Evolutionary conservation across 1,140 invertebrate species (phyloP).

Genomic region (Rhopalosiphum padi): DNA sequence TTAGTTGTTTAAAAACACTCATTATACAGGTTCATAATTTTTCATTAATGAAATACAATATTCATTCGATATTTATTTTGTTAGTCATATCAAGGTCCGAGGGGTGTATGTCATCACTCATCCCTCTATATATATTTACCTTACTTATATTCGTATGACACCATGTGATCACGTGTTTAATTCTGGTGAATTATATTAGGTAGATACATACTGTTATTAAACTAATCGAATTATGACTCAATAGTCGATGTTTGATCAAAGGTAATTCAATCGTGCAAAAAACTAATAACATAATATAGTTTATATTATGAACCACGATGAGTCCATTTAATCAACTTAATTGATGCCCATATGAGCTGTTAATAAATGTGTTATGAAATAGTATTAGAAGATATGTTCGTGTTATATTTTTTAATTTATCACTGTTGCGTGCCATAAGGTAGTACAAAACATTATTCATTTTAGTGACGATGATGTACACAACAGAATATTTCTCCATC

Average conservation of each 20-base stretch:
- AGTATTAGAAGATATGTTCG: background rate
- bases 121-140: background rate
- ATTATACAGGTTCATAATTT: background rate
- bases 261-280: conserved; percentile 24
- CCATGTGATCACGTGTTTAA: background rate
- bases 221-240: background rate
- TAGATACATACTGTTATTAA: background rate
- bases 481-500: background rate
- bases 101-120: too few species aligned
- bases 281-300: background rate
- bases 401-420: background rate
- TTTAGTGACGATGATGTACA: background rate
- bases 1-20: background rate
- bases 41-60: background rate
- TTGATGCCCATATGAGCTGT: background rate
- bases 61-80: background rate
- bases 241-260: background rate
- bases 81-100: background rate
- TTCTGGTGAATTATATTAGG: background rate
- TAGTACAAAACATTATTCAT: background rate
- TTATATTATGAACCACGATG: too few species aligned
- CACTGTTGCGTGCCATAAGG: background rate
- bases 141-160: background rate
- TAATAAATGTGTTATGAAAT: background rate
- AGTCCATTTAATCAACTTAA: conserved; percentile 29